Percentiles rank a stretch among this genome's conserved stretches.
These are phyloP conservation scores for Garra rufa DNA, from an alignment of 2,113 vertebrate species.

Conservation along the genomic window DNA sequence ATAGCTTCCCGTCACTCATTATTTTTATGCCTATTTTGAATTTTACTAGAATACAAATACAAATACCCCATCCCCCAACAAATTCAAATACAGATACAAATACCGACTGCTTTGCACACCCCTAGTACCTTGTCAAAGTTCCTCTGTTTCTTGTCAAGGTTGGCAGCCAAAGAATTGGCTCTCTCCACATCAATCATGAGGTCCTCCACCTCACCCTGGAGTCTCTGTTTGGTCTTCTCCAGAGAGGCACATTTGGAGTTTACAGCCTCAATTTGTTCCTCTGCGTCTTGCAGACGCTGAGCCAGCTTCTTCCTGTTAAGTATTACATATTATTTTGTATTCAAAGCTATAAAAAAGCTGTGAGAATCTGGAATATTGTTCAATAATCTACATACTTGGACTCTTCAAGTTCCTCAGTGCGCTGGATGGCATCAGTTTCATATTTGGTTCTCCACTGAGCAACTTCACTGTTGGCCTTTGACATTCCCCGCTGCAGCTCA, in stretches of 20 bases:
- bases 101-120: too few species aligned
- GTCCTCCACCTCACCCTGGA: constrained; percentile 35
- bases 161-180: constrained; percentile 65
- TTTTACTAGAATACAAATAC: too few species aligned
- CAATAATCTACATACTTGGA: constrained; percentile 60
- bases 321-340: too few species aligned
- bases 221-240: constrained; percentile 43
- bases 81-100: too few species aligned
- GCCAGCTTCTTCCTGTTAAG: constrained; percentile 35
- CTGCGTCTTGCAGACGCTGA: constrained; percentile 34
- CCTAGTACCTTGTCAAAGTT: constrained; percentile 79
- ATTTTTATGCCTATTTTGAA: too few species aligned
- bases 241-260: constrained; percentile 42
- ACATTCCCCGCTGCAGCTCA: constrained; percentile 73
- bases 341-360: too few species aligned
- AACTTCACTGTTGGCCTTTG: constrained; percentile 77
- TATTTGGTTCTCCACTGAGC: constrained; percentile 79
- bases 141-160: constrained; percentile 77
- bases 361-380: too few species aligned
- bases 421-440: constrained; percentile 76
- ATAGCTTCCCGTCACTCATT: too few species aligned
- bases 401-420: constrained; percentile 75
- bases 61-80: too few species aligned
- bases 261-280: constrained; percentile 35
- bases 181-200: constrained; percentile 38